phyloP scores from a whole-genome alignment of 2,888 invertebrate genomes.

The Ichneumoninae sp. region DNA sequence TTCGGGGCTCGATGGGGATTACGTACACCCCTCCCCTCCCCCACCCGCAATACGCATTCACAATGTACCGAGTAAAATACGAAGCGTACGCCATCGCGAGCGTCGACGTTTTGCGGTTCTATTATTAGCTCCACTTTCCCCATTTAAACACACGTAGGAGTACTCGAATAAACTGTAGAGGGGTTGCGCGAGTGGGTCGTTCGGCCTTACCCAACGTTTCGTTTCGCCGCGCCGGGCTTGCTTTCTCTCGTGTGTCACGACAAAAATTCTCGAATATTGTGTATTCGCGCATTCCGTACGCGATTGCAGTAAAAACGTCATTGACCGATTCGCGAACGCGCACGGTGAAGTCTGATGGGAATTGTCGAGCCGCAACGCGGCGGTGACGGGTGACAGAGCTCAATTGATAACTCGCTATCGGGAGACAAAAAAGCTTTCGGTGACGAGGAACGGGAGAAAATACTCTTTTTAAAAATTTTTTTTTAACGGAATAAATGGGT shows the following conservation, averaged over 20 bases:
- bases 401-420: background rate
- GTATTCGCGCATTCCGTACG: background rate
- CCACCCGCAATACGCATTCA: background rate
- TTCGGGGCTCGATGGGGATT: slow-evolving; percentile 19
- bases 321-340: background rate
- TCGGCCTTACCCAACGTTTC: slow-evolving; percentile 43
- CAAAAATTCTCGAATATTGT: background rate
- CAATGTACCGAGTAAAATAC: slow-evolving; percentile 40
- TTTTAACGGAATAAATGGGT: background rate
- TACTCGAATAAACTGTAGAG: slow-evolving; percentile 54
- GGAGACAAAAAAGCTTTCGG: background rate
- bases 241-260: background rate
- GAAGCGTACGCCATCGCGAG: slow-evolving; percentile 56
- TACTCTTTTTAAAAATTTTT: background rate
- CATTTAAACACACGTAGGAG: slow-evolving; percentile 65
- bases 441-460: background rate
- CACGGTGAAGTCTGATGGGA: background rate
- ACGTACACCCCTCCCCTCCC: background rate
- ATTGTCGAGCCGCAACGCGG: background rate
- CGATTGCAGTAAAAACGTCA: background rate
- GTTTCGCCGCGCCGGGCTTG: slow-evolving; percentile 13
- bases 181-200: slow-evolving; percentile 53
- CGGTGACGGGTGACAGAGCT: background rate
- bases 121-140: slow-evolving; percentile 67
- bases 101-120: slow-evolving; percentile 60